These are phyloP conservation scores for Catocala sponsa DNA, from an alignment of 2,888 invertebrate genomes.

Conservation along the genomic window DNA sequence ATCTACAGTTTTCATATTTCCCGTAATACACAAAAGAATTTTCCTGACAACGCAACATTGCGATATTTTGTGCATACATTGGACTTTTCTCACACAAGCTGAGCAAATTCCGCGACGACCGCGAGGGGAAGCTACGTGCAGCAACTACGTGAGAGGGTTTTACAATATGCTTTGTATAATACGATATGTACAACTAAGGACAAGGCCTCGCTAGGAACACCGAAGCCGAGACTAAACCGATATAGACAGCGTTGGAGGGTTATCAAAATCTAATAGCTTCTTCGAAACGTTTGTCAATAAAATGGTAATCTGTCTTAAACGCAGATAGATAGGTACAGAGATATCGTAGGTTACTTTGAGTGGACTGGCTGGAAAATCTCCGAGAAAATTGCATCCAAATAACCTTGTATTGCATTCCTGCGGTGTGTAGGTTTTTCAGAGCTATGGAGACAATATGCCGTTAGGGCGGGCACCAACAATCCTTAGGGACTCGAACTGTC, in stretches of 20 bases:
- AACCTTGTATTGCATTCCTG: too few relatives aligned
- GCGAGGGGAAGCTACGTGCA: constrained; percentile 6
- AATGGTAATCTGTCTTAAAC: too few relatives aligned
- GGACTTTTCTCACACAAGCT: constrained; percentile 6
- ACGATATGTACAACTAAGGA: constrained; percentile 4
- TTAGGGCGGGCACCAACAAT: too few relatives aligned
- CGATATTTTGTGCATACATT: constrained; percentile 8
- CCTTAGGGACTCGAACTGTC: too few relatives aligned
- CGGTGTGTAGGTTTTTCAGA: too few relatives aligned
- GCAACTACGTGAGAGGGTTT: constrained; percentile 7
- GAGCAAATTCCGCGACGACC: constrained; percentile 6
- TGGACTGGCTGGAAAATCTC: too few relatives aligned
- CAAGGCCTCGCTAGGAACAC: not conserved
- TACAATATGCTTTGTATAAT: constrained; percentile 1
- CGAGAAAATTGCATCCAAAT: too few relatives aligned
- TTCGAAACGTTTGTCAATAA: too few relatives aligned
- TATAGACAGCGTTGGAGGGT: not conserved
- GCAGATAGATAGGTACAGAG: too few relatives aligned
- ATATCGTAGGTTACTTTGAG: too few relatives aligned
- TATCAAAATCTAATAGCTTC: not conserved
- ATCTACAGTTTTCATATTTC: not conserved
- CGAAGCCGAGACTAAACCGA: not conserved
- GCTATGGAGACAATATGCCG: too few relatives aligned
- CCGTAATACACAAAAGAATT: not conserved
- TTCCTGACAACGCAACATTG: not conserved